These are phyloP conservation scores for Anthoptus insignis DNA, from an alignment of 2,888 invertebrate genomes.

Conservation along the genomic window DNA sequence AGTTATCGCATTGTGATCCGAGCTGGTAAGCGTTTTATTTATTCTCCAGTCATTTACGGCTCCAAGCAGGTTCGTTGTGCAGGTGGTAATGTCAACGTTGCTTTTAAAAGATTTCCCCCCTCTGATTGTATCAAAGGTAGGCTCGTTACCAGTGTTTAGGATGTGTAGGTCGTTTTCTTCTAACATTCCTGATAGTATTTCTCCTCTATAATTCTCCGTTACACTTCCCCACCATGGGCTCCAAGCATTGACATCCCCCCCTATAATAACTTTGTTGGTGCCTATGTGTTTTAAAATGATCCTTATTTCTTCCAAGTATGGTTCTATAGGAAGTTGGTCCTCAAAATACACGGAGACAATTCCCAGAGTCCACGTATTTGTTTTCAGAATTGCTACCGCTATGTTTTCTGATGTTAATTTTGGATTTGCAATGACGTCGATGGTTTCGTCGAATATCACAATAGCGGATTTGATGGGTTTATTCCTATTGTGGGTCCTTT, in stretches of 20 bases:
- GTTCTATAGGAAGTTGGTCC: not conserved
- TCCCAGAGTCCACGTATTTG: not conserved
- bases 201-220: not conserved
- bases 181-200: slow-evolving; percentile 7
- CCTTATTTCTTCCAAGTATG: not conserved
- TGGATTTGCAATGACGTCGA: not conserved
- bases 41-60: not conserved
- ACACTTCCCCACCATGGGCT: not conserved
- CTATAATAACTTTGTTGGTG: not conserved
- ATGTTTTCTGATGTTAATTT: slow-evolving; percentile 7
- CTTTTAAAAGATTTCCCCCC: slow-evolving; percentile 40
- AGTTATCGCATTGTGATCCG: not conserved
- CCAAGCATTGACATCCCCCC: not conserved
- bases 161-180: slow-evolving; percentile 45
- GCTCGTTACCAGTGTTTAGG: slow-evolving; percentile 47
- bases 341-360: not conserved
- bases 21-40: not conserved
- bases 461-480: not conserved
- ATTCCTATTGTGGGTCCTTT: not conserved
- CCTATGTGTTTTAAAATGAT: not conserved
- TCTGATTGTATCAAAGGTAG: slow-evolving; percentile 50
- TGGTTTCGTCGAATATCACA: not conserved
- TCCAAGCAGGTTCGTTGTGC: slow-evolving; percentile 22
- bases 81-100: slow-evolving; percentile 50
- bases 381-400: not conserved